Percentiles rank a stretch among this genome's conserved stretches.
Conservation (phyloP, 1,140 invertebrate species). For the Cotesia chilonis region DNA sequence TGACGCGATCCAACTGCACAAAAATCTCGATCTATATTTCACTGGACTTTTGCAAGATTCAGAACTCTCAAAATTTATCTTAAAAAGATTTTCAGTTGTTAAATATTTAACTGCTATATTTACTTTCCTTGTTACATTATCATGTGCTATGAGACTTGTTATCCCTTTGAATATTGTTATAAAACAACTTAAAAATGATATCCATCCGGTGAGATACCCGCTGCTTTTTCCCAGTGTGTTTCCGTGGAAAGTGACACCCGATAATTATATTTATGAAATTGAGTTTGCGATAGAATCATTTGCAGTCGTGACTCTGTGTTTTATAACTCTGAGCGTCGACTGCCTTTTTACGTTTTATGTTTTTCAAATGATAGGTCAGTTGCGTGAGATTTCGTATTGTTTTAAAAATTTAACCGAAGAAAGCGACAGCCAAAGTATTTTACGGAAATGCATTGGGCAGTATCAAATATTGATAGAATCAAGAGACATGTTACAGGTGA, state of each 20-base stretch:
- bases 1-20: background rate
- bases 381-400: conserved; percentile 32
- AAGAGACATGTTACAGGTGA: conserved; percentile 31
- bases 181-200: background rate
- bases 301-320: conserved; percentile 19
- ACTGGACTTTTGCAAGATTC: background rate
- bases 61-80: background rate
- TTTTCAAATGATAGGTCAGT: conserved; percentile 42
- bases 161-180: background rate
- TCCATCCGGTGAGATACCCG: background rate
- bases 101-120: background rate
- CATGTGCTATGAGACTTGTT: background rate
- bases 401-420: conserved; percentile 36
- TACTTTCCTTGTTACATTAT: background rate
- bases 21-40: background rate
- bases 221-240: background rate
- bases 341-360: conserved; percentile 42
- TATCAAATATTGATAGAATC: conserved; percentile 33
- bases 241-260: conserved; percentile 10
- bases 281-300: conserved; percentile 39
- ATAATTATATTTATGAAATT: background rate
- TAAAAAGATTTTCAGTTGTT: background rate
- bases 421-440: conserved; percentile 24
- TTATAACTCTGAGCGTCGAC: conserved; percentile 42
- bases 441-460: conserved; percentile 36